Evolutionary conservation across 1,140 invertebrate species (phyloP).

Genomic region (Nebria ingens): DNA sequence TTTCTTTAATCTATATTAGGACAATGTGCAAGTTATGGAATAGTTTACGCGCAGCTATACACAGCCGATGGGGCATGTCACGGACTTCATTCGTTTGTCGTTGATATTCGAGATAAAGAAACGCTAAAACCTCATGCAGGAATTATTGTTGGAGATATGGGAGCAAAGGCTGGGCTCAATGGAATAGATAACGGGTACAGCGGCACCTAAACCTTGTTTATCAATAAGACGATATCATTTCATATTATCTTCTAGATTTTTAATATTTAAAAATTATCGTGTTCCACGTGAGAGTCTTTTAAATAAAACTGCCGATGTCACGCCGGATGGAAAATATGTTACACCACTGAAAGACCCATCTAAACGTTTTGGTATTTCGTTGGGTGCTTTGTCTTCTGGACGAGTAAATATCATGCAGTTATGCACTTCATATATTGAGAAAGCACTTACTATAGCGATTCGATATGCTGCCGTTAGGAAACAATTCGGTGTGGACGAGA

Average conservation of each 20-base stretch:
- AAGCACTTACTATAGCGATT: conserved; percentile 73
- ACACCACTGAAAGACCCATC: conserved; percentile 64
- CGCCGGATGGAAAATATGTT: conserved; percentile 70
- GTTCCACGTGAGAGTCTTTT: conserved; percentile 73
- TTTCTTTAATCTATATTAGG: conserved; percentile 35
- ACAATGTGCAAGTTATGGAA: conserved; percentile 74
- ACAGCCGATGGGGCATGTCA: conserved; percentile 62
- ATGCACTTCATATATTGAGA: conserved; percentile 55
- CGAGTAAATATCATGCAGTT: conserved; percentile 64
- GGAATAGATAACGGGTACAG: conserved; percentile 76
- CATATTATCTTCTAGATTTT: conserved; percentile 32
- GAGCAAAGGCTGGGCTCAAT: conserved; percentile 77
- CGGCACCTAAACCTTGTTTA: background rate
- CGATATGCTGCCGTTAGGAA: conserved; percentile 80
- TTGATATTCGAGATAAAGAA: conserved; percentile 66
- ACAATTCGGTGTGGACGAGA: conserved; percentile 72
- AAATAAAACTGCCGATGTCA: conserved; percentile 81
- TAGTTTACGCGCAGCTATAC: conserved; percentile 79
- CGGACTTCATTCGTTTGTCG: conserved; percentile 76
- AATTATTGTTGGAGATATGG: conserved; percentile 68
- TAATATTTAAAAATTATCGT: conserved; percentile 76
- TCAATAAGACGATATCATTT: too few relatives aligned
- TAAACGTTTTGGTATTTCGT: conserved; percentile 65
- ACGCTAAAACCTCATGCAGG: conserved; percentile 62
- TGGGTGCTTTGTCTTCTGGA: conserved; percentile 78